phyloP scores from a whole-genome alignment of 1,140 invertebrate genomes.

The Drosophila asahinai region DNA sequence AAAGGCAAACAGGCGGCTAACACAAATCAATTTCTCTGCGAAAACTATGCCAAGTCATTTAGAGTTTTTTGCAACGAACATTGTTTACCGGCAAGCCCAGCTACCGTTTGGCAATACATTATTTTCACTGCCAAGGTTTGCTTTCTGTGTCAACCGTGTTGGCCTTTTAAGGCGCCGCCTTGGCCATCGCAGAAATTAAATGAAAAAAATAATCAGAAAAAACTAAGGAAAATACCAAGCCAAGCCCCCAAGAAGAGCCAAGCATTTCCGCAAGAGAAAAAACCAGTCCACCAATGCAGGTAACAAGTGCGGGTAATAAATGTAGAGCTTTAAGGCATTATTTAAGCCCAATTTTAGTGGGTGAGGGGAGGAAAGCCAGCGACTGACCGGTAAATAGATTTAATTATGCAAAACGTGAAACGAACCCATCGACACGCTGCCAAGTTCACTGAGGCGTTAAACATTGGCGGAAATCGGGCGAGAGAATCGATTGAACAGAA shows the following conservation, averaged over 20 bases:
- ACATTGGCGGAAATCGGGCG: slow-evolving; percentile 53
- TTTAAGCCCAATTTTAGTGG: slow-evolving; percentile 21
- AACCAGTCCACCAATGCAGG: slow-evolving; percentile 42
- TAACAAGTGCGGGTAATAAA: slow-evolving; percentile 35
- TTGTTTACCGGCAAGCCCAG: slow-evolving; percentile 33
- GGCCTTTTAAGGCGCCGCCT: slow-evolving; percentile 57
- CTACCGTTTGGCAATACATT: slow-evolving; percentile 38
- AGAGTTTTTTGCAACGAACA: slow-evolving; percentile 19
- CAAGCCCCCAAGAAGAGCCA: slow-evolving; percentile 25
- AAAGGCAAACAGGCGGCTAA: slow-evolving; percentile 5
- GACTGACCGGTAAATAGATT: slow-evolving; percentile 60
- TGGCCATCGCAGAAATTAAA: slow-evolving; percentile 10
- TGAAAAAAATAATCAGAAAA: not conserved
- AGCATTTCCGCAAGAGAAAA: slow-evolving; percentile 36
- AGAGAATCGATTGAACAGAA: slow-evolving; percentile 45
- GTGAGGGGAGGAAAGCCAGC: not conserved
- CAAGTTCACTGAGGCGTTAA: slow-evolving; percentile 48
- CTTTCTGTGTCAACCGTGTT: slow-evolving; percentile 47
- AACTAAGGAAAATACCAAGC: slow-evolving; percentile 3
- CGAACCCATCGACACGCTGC: slow-evolving; percentile 39
- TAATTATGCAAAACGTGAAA: slow-evolving; percentile 62
- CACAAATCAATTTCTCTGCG: slow-evolving; percentile 42
- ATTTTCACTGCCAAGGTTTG: slow-evolving; percentile 65
- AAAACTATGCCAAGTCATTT: slow-evolving; percentile 46
- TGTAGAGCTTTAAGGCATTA: slow-evolving; percentile 35